These are phyloP conservation scores for Elegia similella DNA, from an alignment of 2,888 invertebrate species.

Conservation along the genomic window DNA sequence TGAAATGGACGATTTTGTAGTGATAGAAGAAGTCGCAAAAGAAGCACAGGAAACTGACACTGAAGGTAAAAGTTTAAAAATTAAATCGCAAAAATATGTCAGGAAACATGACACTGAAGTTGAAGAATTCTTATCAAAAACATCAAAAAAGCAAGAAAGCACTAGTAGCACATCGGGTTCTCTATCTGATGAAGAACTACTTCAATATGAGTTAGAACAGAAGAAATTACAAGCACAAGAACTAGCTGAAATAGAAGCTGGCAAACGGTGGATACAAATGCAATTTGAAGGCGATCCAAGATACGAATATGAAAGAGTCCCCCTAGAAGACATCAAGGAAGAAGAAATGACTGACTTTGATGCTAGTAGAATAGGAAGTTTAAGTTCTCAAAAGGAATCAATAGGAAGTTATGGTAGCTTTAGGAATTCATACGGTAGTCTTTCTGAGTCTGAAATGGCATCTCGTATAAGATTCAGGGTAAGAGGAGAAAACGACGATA, in stretches of 20 bases:
- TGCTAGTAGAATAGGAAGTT: constrained; percentile 88
- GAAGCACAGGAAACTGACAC: constrained; percentile 92
- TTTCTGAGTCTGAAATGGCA: constrained; percentile 94
- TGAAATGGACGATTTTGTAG: constrained; percentile 93
- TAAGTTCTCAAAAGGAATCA: constrained; percentile 89
- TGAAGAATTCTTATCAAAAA: constrained; percentile 86
- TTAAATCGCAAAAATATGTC: constrained; percentile 76
- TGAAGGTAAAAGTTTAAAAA: constrained; percentile 91
- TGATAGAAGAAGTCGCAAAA: constrained; percentile 93
- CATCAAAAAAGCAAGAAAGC: constrained; percentile 84
- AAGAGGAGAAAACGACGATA: constrained; percentile 94
- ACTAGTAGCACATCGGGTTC: constrained; percentile 82
- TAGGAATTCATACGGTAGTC: constrained; percentile 94
- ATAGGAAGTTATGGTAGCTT: constrained; percentile 91
- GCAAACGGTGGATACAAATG: constrained; percentile 95
- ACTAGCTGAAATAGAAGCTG: constrained; percentile 84
- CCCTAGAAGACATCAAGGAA: constrained; percentile 95
- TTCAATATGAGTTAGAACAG: constrained; percentile 87
- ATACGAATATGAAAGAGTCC: constrained; percentile 91
- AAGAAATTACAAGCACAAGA: constrained; percentile 72
- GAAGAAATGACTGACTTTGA: constrained; percentile 95
- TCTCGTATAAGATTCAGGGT: constrained; percentile 92
- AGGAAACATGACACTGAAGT: constrained; percentile 86
- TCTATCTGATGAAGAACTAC: constrained; percentile 82
- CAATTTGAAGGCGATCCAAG: constrained; percentile 90